These are phyloP conservation scores for Adineta ricciae DNA, from an alignment of 2,888 invertebrate genomes.

Conservation along the genomic window DNA sequence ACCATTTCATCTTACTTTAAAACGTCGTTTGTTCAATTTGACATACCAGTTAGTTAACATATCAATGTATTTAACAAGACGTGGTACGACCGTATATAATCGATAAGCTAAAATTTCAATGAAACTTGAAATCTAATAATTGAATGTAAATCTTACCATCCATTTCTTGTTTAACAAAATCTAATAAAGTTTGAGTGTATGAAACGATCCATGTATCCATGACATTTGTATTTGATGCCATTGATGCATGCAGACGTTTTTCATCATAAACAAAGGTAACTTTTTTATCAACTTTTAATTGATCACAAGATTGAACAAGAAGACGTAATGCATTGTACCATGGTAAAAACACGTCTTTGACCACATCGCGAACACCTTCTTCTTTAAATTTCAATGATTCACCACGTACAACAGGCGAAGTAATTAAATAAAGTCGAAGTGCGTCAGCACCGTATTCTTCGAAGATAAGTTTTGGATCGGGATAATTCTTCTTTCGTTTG, in stretches of 20 bases:
- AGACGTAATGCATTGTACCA: constrained; percentile 73
- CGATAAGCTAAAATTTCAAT: constrained; percentile 61
- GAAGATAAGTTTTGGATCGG: constrained; percentile 78
- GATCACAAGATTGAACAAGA: constrained; percentile 79
- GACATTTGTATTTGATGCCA: not conserved
- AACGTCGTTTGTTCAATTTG: constrained; percentile 80
- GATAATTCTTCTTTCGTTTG: constrained; percentile 94
- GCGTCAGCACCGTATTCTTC: constrained; percentile 93
- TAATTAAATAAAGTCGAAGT: constrained; percentile 72
- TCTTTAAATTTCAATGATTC: constrained; percentile 92
- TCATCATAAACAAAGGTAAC: constrained; percentile 43
- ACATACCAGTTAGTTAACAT: constrained; percentile 97
- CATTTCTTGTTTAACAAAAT: constrained; percentile 84
- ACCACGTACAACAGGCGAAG: constrained; percentile 92
- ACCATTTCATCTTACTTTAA: constrained; percentile 68
- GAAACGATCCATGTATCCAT: constrained; percentile 97
- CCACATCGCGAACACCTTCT: constrained; percentile 84
- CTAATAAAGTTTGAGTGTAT: constrained; percentile 80
- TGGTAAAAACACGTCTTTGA: constrained; percentile 92
- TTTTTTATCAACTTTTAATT: constrained; percentile 58
- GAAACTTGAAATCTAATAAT: too few relatives aligned
- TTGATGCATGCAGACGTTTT: constrained; percentile 37
- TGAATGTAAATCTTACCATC: constrained; percentile 45
- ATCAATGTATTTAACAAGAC: constrained; percentile 67
- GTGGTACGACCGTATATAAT: constrained; percentile 85